These are phyloP conservation scores for Drosophila greeni DNA, from an alignment of 2,888 invertebrate species.

Conservation along the genomic window DNA sequence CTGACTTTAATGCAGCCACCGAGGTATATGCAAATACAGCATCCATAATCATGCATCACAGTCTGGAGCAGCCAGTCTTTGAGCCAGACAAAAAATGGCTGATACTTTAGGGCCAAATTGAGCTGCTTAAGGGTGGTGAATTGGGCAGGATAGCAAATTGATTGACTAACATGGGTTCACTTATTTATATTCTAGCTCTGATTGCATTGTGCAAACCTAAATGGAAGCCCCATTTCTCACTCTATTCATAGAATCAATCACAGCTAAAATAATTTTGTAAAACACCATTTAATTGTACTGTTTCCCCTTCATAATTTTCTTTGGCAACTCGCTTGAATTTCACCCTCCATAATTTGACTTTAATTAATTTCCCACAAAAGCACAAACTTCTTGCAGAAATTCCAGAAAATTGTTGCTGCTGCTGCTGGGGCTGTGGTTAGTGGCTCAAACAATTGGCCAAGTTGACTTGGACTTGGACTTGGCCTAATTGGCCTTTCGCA, in stretches of 20 bases:
- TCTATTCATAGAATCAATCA: conserved; percentile 2
- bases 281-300: neutral
- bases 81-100: conserved; percentile 29
- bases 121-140: conserved; percentile 23
- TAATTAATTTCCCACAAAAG: conserved; percentile 52
- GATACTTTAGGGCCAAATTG: conserved; percentile 35
- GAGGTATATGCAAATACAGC: conserved; percentile 37
- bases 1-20: conserved; percentile 22
- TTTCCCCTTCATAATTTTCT: conserved; percentile 3
- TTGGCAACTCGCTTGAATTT: conserved; percentile 10
- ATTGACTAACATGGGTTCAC: conserved; percentile 7
- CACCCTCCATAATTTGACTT: conserved; percentile 42
- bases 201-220: neutral
- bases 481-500: conserved; percentile 34
- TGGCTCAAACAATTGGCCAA: conserved; percentile 53
- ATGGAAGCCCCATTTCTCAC: neutral
- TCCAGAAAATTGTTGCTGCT: conserved; percentile 34
- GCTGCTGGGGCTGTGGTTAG: conserved; percentile 22
- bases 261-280: neutral
- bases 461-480: conserved; percentile 49
- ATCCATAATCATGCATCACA: conserved; percentile 38
- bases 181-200: neutral
- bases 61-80: neutral
- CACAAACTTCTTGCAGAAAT: conserved; percentile 45
- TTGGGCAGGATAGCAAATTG: conserved; percentile 13